Evolutionary conservation across 2,888 invertebrate species (phyloP).

Genomic region (Drosophila neotestacea): DNA sequence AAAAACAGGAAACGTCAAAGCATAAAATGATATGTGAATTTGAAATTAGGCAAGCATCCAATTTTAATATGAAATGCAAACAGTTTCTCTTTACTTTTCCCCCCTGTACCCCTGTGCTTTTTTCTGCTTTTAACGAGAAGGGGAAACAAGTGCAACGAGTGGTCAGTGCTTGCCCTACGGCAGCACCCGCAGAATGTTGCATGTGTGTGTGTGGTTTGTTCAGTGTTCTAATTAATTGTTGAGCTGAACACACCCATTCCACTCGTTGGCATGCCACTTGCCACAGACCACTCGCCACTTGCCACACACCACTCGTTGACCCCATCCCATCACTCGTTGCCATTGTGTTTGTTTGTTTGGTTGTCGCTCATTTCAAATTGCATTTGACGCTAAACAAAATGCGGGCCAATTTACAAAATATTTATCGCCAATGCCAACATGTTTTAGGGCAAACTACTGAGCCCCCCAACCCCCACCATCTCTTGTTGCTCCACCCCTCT

Average conservation of each 20-base stretch:
- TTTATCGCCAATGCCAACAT: constrained; percentile 56
- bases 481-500: neutral
- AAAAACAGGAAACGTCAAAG: constrained; percentile 4
- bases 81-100: neutral
- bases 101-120: neutral
- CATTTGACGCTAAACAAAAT: constrained; percentile 68
- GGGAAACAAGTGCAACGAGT: constrained; percentile 1
- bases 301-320: neutral
- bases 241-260: constrained; percentile 35
- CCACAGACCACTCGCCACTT: constrained; percentile 4
- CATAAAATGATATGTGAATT: constrained; percentile 31
- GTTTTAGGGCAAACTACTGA: constrained; percentile 27
- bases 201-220: constrained; percentile 51
- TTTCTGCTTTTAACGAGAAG: neutral
- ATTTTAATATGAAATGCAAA: constrained; percentile 57
- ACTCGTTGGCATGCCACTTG: constrained; percentile 5
- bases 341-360: constrained; percentile 26
- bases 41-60: constrained; percentile 34
- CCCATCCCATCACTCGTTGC: neutral
- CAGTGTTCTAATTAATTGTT: constrained; percentile 68
- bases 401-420: constrained; percentile 68
- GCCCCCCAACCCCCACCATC: neutral
- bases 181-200: constrained; percentile 17
- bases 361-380: constrained; percentile 55
- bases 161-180: neutral